Evolutionary conservation across 2,888 invertebrate genomes (phyloP).

Genomic region (Caenorhabditis wallacei): DNA sequence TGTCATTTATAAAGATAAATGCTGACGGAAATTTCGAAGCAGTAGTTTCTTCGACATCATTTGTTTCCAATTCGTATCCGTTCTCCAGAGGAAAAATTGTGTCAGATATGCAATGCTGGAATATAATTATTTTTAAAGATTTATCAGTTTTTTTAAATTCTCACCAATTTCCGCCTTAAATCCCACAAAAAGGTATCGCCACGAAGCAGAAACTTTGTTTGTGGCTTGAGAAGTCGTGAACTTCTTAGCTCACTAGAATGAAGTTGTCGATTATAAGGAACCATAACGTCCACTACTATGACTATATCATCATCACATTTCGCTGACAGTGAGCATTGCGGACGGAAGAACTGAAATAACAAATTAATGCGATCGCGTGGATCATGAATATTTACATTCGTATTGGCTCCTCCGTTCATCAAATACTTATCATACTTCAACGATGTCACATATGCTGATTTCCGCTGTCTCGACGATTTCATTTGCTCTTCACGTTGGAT

Average conservation of each 20-base stretch:
- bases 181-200: conserved; percentile 65
- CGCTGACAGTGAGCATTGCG: conserved; percentile 7
- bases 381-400: conserved; percentile 3
- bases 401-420: conserved; percentile 1
- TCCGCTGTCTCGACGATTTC: conserved; percentile 35
- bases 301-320: conserved; percentile 55
- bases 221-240: conserved; percentile 34
- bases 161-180: conserved; percentile 67
- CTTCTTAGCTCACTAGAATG: conserved; percentile 39
- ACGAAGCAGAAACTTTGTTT: conserved; percentile 66
- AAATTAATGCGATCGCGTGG: not conserved
- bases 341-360: conserved; percentile 35
- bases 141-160: not conserved
- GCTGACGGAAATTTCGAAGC: conserved; percentile 67
- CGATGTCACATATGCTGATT: conserved; percentile 48
- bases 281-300: conserved; percentile 21
- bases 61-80: conserved; percentile 66
- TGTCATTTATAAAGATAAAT: conserved; percentile 74
- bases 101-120: conserved; percentile 69
- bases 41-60: conserved; percentile 40
- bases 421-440: conserved; percentile 56
- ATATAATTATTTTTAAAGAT: not conserved
- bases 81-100: conserved; percentile 65
- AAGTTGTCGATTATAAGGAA: conserved; percentile 48
- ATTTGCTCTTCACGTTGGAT: conserved; percentile 13